A percentile compares a stretch with the other conserved stretches of the same genome.
phyloP scores from a whole-genome alignment of 2,888 invertebrate genomes.

The Lasioglossum figueresi region DNA sequence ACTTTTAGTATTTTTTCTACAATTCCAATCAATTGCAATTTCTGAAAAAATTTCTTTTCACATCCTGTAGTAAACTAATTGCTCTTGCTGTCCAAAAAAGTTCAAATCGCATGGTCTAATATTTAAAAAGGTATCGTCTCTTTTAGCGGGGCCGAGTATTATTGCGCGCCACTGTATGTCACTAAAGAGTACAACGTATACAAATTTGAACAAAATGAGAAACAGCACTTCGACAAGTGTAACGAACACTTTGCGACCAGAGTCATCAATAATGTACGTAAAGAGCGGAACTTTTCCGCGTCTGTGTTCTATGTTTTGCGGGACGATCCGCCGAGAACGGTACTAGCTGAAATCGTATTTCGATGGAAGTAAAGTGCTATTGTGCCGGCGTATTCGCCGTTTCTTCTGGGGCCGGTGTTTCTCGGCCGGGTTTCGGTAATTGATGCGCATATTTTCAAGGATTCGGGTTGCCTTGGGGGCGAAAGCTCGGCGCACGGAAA shows the following conservation, averaged over 20 bases:
- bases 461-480: constrained; percentile 12
- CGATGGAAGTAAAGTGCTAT: background rate
- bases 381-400: background rate
- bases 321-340: background rate
- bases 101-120: too few relatives aligned
- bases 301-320: background rate
- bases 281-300: background rate
- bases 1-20: too few relatives aligned
- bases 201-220: too few relatives aligned
- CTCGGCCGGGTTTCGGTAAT: constrained; percentile 22
- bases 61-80: too few relatives aligned
- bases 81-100: too few relatives aligned
- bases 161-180: too few relatives aligned
- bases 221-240: background rate
- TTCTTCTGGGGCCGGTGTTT: constrained; percentile 16
- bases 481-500: constrained; percentile 15
- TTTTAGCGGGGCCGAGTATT: too few relatives aligned
- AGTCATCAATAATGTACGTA: background rate
- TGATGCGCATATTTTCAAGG: constrained; percentile 48
- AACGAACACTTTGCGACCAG: background rate
- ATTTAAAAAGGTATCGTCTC: too few relatives aligned
- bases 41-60: too few relatives aligned
- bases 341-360: background rate
- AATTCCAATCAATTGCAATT: too few relatives aligned
- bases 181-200: too few relatives aligned